Evolutionary conservation across 1,140 invertebrate genomes (phyloP).

Genomic region (Copidosoma floridanum): DNA sequence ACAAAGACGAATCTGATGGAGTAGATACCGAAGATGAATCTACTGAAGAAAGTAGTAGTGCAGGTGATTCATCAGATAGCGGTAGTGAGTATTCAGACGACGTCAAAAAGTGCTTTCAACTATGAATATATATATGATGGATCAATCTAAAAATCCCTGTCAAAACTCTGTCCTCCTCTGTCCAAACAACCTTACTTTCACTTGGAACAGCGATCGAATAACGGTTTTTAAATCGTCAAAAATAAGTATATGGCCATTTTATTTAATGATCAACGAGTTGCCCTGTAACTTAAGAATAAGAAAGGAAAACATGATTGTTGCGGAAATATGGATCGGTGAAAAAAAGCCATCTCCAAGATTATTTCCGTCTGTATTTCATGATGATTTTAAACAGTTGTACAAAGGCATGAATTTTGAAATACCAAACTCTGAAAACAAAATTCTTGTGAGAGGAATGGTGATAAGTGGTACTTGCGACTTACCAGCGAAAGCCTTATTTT

Average conservation of each 20-base stretch:
- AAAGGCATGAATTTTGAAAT: constrained; percentile 3
- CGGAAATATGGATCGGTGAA: constrained; percentile 20
- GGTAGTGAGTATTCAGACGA: too few species aligned
- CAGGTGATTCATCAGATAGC: too few species aligned
- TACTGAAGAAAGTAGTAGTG: too few species aligned
- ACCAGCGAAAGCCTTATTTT: constrained; percentile 18
- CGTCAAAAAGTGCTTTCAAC: too few species aligned
- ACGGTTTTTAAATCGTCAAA: constrained; percentile 38
- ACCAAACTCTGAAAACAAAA: neutral
- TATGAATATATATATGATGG: constrained; percentile 28
- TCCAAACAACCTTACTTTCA: constrained; percentile 27
- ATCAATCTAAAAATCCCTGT: constrained; percentile 15
- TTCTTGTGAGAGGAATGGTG: constrained; percentile 1
- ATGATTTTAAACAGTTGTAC: neutral
- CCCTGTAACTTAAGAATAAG: constrained; percentile 2
- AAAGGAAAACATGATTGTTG: constrained; percentile 21
- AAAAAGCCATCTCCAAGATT: constrained; percentile 17
- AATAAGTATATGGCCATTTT: constrained; percentile 37
- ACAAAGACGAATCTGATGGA: too few species aligned
- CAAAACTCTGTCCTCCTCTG: neutral
- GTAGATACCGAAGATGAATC: too few species aligned
- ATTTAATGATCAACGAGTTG: constrained; percentile 33
- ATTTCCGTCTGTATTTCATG: constrained; percentile 1
- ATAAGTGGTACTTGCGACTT: constrained; percentile 25
- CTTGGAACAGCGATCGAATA: constrained; percentile 35